These are phyloP conservation scores for Hirtodrosophila alboralis DNA, from an alignment of 2,888 invertebrate genomes.

Conservation along the genomic window DNA sequence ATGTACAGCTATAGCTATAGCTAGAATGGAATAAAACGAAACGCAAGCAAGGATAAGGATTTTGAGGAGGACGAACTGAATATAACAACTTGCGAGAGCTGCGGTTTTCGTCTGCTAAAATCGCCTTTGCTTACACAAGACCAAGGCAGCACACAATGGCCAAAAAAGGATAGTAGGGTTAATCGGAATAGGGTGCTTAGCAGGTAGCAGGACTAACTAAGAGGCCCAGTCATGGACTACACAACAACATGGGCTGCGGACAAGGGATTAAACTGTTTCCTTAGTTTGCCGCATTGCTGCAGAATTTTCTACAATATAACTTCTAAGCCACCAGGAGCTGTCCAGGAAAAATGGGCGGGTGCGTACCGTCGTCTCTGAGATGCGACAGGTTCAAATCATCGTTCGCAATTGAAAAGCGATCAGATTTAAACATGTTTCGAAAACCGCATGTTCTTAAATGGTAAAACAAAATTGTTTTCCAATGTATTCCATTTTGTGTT, in stretches of 20 bases:
- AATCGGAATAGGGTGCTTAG: constrained; percentile 33
- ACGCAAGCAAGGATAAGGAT: constrained; percentile 63
- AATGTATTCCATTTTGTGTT: too few species aligned
- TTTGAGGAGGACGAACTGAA: constrained; percentile 61
- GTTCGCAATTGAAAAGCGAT: not conserved
- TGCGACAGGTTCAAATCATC: not conserved
- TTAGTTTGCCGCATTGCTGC: constrained; percentile 39
- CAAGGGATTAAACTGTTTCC: constrained; percentile 56
- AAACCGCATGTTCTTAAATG: too few species aligned
- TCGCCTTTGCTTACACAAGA: constrained; percentile 77
- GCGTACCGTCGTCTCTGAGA: not conserved
- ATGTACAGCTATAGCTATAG: constrained; percentile 22
- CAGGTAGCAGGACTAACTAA: constrained; percentile 47
- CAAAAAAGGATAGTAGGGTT: constrained; percentile 29
- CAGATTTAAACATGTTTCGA: not conserved
- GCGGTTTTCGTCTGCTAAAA: constrained; percentile 74
- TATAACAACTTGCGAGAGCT: constrained; percentile 73
- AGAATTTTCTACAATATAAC: constrained; percentile 23
- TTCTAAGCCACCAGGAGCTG: constrained; percentile 1
- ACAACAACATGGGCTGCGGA: constrained; percentile 32
- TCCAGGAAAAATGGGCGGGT: constrained; percentile 11
- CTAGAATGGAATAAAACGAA: constrained; percentile 50
- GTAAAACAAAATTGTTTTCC: too few species aligned
- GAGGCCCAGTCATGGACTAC: constrained; percentile 13
- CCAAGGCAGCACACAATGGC: constrained; percentile 52